These are phyloP conservation scores for Thymelicus sylvestris DNA, from an alignment of 2,888 invertebrate genomes.

Conservation along the genomic window DNA sequence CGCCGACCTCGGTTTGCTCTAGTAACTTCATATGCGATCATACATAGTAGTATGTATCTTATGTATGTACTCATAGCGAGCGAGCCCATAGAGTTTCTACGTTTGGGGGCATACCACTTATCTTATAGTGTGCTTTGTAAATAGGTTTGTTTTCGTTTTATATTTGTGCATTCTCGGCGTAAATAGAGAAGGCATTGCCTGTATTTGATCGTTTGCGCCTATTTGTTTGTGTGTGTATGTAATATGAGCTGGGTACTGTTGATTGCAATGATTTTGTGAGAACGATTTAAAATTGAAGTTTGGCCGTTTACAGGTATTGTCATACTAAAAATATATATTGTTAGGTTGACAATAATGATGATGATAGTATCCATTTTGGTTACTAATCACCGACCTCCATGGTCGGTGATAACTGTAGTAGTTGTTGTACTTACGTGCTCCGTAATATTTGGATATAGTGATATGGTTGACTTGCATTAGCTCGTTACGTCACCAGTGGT, in stretches of 20 bases:
- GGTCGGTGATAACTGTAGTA: too few relatives aligned
- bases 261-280: not conserved
- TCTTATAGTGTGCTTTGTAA: slow-evolving; percentile 21
- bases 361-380: too few relatives aligned
- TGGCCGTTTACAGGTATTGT: too few relatives aligned
- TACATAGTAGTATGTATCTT: not conserved
- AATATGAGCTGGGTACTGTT: slow-evolving; percentile 1
- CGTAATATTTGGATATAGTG: too few relatives aligned
- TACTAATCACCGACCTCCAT: too few relatives aligned
- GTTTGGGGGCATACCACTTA: slow-evolving; percentile 24
- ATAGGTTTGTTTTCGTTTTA: slow-evolving; percentile 20
- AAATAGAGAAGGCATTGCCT: slow-evolving; percentile 32
- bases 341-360: too few relatives aligned
- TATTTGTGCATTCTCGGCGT: slow-evolving; percentile 20
- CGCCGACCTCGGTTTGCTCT: slow-evolving; percentile 5
- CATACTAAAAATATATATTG: too few relatives aligned
- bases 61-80: not conserved
- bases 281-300: not conserved
- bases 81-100: slow-evolving; percentile 1
- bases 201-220: not conserved
- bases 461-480: too few relatives aligned
- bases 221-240: not conserved
- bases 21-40: slow-evolving; percentile 11
- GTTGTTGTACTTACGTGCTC: too few relatives aligned
- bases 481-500: too few relatives aligned